phyloP scores from a whole-genome alignment of 2,797 vertebrate genomes.

The Coracias cyanogaster region DNA sequence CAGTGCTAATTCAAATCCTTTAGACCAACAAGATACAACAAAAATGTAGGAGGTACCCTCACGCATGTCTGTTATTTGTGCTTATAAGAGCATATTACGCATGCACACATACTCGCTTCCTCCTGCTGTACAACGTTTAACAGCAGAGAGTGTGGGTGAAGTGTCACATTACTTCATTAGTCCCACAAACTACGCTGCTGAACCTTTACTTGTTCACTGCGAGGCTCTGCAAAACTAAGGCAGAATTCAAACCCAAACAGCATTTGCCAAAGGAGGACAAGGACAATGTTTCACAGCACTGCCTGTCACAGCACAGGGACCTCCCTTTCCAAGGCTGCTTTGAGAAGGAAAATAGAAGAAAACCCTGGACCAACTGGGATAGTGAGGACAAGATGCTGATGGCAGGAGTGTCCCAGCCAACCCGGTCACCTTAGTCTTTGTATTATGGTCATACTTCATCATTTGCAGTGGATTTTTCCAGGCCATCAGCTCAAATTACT shows the following conservation, averaged over 20 bases:
- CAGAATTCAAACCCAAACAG: not conserved
- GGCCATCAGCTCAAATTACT: not conserved
- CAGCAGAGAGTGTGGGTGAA: not conserved
- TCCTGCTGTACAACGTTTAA: not conserved
- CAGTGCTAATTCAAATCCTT: not conserved
- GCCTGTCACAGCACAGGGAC: not conserved
- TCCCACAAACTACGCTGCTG: not conserved
- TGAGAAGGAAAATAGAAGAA: not conserved
- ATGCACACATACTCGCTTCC: not conserved
- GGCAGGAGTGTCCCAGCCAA: not conserved
- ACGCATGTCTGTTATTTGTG: not conserved
- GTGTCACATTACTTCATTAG: not conserved
- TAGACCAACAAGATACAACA: not conserved
- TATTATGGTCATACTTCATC: not conserved
- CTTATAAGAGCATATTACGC: not conserved
- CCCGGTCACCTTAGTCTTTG: not conserved
- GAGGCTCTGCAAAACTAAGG: not conserved
- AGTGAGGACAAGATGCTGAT: not conserved
- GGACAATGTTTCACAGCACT: not conserved
- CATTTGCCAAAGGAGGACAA: not conserved
- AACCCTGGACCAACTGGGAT: accelerated
- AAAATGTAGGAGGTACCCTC: not conserved
- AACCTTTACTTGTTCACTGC: accelerated
- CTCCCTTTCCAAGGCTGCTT: not conserved
- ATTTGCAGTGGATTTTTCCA: not conserved